phyloP scores from a whole-genome alignment of 2,888 invertebrate genomes.

The Dryadula phaetusa region DNA sequence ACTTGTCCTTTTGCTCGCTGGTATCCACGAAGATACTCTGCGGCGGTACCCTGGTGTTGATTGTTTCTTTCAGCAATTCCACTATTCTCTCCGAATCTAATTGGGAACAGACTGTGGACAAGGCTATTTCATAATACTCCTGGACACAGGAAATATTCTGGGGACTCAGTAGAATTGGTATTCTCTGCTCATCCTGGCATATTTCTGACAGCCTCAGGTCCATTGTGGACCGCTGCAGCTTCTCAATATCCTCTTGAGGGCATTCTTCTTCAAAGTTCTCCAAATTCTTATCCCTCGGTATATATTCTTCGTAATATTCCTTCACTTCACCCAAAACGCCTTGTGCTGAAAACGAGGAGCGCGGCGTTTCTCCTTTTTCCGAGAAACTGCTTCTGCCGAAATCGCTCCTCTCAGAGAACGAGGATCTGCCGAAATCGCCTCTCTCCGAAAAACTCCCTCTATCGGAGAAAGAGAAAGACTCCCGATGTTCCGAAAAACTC shows the following conservation, averaged over 20 bases:
- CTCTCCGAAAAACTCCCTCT: conserved; percentile 78
- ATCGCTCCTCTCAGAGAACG: conserved; percentile 84
- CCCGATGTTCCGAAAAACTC: conserved; percentile 77
- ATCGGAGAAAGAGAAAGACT: conserved; percentile 79
- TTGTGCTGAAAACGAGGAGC: conserved; percentile 77
- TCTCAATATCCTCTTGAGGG: conserved; percentile 66
- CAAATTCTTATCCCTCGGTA: conserved; percentile 67
- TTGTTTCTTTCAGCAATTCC: conserved; percentile 90
- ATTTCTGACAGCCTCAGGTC: conserved; percentile 73
- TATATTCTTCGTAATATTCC: conserved; percentile 73
- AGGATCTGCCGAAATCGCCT: conserved; percentile 74
- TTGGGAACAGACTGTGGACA: conserved; percentile 92
- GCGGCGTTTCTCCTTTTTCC: conserved; percentile 75
- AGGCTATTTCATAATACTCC: conserved; percentile 88
- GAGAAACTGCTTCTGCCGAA: conserved; percentile 75
- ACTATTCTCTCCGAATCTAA: conserved; percentile 91
- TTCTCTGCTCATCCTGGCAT: conserved; percentile 65
- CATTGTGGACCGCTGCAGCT: conserved; percentile 74
- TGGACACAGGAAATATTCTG: conserved; percentile 72
- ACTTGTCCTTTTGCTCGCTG: conserved; percentile 61
- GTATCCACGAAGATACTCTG: conserved; percentile 79
- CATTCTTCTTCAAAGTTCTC: conserved; percentile 68
- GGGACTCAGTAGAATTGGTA: conserved; percentile 72
- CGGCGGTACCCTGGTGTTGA: conserved; percentile 91
- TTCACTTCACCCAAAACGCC: conserved; percentile 74